Evolutionary conservation across 2,888 invertebrate species (phyloP).

Genomic region (Acleris cristana): DNA sequence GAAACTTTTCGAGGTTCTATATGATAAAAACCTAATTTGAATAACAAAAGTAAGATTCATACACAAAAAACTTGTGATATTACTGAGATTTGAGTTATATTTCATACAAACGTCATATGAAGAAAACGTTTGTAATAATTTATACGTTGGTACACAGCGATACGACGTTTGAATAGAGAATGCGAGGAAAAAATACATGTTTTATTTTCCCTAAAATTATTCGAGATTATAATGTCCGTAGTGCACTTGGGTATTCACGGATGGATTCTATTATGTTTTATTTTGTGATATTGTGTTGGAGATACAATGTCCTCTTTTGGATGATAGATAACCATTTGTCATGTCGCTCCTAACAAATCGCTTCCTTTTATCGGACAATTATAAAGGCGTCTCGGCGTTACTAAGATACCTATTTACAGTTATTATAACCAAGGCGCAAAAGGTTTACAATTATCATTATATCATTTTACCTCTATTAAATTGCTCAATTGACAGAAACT

Average conservation of each 20-base stretch:
- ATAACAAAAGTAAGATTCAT: slow-evolving; percentile 14
- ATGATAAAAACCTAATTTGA: slow-evolving; percentile 5
- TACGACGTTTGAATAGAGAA: slow-evolving; percentile 39
- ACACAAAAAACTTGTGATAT: slow-evolving; percentile 13
- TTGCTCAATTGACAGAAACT: no score
- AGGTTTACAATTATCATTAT: slow-evolving; percentile 6
- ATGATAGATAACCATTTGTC: slow-evolving; percentile 21
- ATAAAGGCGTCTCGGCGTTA: slow-evolving; percentile 1
- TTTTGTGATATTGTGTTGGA: slow-evolving; percentile 17
- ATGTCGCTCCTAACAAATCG: slow-evolving; percentile 15
- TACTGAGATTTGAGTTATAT: slow-evolving; percentile 37
- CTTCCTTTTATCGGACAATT: slow-evolving; percentile 8
- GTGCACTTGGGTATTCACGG: slow-evolving; percentile 1
- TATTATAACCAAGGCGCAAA: slow-evolving; percentile 1
- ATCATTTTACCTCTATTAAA: no score
- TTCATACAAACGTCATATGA: slow-evolving; percentile 41
- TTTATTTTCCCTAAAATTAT: slow-evolving; percentile 22
- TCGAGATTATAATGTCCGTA: slow-evolving; percentile 19
- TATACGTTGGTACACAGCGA: slow-evolving; percentile 31
- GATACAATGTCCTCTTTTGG: slow-evolving; percentile 18
- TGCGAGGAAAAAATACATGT: slow-evolving; percentile 19
- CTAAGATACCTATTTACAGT: neutral
- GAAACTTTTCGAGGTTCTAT: neutral
- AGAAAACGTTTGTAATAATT: slow-evolving; percentile 43
- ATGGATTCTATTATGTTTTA: slow-evolving; percentile 19